A percentile compares a stretch with the other conserved stretches of the same genome.
Conservation (phyloP, 2,888 invertebrate species). For the Oxytorus armatus region DNA sequence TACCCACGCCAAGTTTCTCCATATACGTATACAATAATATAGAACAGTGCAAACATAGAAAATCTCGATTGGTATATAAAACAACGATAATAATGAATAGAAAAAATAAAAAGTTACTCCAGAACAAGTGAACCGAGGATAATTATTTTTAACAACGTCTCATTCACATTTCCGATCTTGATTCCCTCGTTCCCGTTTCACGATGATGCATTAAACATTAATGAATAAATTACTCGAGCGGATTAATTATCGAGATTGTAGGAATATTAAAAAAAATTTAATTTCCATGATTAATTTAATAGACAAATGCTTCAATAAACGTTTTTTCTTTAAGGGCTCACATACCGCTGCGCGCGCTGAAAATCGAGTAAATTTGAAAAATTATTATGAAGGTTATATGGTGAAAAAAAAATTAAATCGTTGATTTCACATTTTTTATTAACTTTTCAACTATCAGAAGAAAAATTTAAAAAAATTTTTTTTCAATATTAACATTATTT, state of each 20-base stretch:
- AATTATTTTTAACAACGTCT: conserved; percentile 35
- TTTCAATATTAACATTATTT: too few relatives aligned
- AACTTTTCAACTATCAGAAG: too few relatives aligned
- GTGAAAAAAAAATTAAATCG: too few relatives aligned
- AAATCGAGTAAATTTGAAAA: too few relatives aligned
- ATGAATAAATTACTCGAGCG: conserved; percentile 24
- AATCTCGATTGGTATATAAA: conserved; percentile 23
- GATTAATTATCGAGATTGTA: conserved; percentile 11
- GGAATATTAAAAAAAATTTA: too few relatives aligned
- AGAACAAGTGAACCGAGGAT: conserved; percentile 43
- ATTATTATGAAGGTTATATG: too few relatives aligned
- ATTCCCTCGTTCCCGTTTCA: conserved; percentile 54
- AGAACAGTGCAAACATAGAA: conserved; percentile 3
- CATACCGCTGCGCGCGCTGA: too few relatives aligned
- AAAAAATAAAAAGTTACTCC: conserved; percentile 14
- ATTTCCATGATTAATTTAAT: too few relatives aligned
- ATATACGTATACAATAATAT: background rate
- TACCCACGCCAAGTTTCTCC: conserved; percentile 62
- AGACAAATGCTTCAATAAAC: too few relatives aligned
- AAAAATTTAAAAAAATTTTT: too few relatives aligned
- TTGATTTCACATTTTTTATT: too few relatives aligned
- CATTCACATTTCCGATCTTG: conserved; percentile 48
- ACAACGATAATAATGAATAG: conserved; percentile 25
- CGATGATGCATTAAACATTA: conserved; percentile 40
- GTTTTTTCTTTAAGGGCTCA: too few relatives aligned